These are phyloP conservation scores for Dolichomitus sp. DNA, from an alignment of 2,888 invertebrate genomes.

Conservation along the genomic window DNA sequence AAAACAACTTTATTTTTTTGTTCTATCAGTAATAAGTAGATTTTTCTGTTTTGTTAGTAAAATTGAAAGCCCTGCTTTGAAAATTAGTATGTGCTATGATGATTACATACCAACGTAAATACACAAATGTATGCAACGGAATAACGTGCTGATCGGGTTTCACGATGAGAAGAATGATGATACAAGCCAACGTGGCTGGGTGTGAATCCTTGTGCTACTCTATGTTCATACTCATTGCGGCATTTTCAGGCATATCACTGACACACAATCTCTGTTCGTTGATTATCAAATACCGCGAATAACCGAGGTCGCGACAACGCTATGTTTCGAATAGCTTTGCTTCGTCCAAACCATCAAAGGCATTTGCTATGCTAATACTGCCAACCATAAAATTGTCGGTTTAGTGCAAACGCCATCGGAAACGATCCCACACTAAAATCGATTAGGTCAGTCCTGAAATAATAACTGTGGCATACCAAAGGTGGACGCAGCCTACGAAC, in stretches of 20 bases:
- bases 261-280: conserved; percentile 18
- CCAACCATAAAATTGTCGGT: conserved; percentile 43
- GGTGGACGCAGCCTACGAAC: background rate
- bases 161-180: background rate
- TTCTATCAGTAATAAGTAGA: too few relatives aligned
- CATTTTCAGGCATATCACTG: conserved; percentile 1
- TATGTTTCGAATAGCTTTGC: conserved; percentile 18
- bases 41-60: too few relatives aligned
- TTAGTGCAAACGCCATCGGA: conserved; percentile 1
- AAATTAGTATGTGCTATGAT: too few relatives aligned
- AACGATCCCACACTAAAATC: background rate
- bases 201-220: background rate
- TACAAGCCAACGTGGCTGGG: background rate
- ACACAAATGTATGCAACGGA: background rate
- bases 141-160: background rate
- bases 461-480: conserved; percentile 1
- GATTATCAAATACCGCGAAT: conserved; percentile 52
- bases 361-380: conserved; percentile 37
- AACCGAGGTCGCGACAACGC: background rate
- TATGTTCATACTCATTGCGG: background rate
- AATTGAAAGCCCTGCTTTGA: too few relatives aligned
- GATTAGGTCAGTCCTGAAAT: background rate
- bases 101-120: background rate
- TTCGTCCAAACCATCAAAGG: conserved; percentile 36
- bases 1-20: too few relatives aligned